Evolutionary conservation across 2,797 vertebrate genomes (phyloP).

Genomic region (Sphaeramia orbicularis): DNA sequence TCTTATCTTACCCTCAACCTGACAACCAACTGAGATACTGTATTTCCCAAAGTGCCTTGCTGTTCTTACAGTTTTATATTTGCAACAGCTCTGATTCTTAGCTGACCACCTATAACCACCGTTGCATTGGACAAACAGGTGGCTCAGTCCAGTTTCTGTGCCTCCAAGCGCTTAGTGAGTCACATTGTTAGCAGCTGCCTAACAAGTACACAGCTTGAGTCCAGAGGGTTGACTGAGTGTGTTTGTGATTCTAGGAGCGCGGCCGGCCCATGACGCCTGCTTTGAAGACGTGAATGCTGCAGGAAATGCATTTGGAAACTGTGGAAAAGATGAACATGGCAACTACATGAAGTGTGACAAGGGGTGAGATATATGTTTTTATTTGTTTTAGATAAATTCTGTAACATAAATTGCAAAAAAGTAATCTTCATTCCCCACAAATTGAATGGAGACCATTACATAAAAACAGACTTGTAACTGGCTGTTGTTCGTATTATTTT

Average conservation of each 20-base stretch:
- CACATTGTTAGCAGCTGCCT: slow-evolving; percentile 8
- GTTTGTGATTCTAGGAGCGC: slow-evolving; percentile 84
- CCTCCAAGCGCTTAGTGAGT: neutral
- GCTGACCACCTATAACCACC: neutral
- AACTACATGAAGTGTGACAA: slow-evolving; percentile 88
- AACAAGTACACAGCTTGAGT: neutral
- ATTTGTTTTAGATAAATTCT: neutral
- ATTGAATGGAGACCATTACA: neutral
- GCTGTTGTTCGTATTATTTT: no score
- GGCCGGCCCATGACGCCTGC: slow-evolving; percentile 90
- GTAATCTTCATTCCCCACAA: neutral
- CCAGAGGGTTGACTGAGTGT: slow-evolving; percentile 13
- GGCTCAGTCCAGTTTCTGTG: neutral
- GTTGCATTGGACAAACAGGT: neutral
- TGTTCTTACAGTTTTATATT: slow-evolving; percentile 1
- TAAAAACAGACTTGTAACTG: neutral
- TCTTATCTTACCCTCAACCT: neutral
- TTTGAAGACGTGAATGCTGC: slow-evolving; percentile 93
- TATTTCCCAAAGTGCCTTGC: neutral
- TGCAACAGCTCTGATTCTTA: neutral
- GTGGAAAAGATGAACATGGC: slow-evolving; percentile 88
- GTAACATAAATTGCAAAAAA: neutral
- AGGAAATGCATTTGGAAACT: slow-evolving; percentile 93
- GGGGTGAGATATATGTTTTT: slow-evolving; percentile 79
- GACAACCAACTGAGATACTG: neutral